A percentile compares a stretch with the other conserved stretches of the same genome.
Conservation (phyloP, 1,140 invertebrate genomes). For the Lethrus apterus region DNA sequence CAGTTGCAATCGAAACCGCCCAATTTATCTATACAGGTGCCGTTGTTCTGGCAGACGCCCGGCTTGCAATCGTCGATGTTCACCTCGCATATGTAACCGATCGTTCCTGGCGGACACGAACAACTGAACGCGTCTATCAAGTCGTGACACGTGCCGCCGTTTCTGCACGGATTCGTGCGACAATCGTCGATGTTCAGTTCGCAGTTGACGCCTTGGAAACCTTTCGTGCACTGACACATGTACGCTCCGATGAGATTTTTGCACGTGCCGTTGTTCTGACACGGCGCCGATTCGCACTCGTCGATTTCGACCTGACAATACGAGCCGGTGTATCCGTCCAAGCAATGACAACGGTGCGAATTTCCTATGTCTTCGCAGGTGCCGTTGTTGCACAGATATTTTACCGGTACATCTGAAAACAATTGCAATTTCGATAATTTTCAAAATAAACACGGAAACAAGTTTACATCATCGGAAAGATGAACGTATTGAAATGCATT, state of each 20-base stretch:
- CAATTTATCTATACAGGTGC: slow-evolving; percentile 84
- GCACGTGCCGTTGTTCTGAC: slow-evolving; percentile 83
- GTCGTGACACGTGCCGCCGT: slow-evolving; percentile 88
- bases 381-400: slow-evolving; percentile 82
- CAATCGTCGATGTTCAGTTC: slow-evolving; percentile 91
- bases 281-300: slow-evolving; percentile 81
- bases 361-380: slow-evolving; percentile 86
- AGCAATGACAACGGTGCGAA: slow-evolving; percentile 80
- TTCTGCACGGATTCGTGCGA: slow-evolving; percentile 81
- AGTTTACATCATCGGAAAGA: neutral
- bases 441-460: neutral
- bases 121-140: slow-evolving; percentile 80
- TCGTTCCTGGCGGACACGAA: slow-evolving; percentile 84
- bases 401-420: slow-evolving; percentile 55
- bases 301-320: slow-evolving; percentile 87
- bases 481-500: neutral
- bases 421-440: neutral
- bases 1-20: slow-evolving; percentile 88
- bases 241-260: slow-evolving; percentile 78
- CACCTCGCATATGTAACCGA: slow-evolving; percentile 84
- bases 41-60: slow-evolving; percentile 92
- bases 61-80: slow-evolving; percentile 84
- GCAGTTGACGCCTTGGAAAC: slow-evolving; percentile 91
- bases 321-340: slow-evolving; percentile 81
- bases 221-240: slow-evolving; percentile 76